phyloP scores from a whole-genome alignment of 2,113 vertebrate species.

The Forbesichthys papilliferus region DNA sequence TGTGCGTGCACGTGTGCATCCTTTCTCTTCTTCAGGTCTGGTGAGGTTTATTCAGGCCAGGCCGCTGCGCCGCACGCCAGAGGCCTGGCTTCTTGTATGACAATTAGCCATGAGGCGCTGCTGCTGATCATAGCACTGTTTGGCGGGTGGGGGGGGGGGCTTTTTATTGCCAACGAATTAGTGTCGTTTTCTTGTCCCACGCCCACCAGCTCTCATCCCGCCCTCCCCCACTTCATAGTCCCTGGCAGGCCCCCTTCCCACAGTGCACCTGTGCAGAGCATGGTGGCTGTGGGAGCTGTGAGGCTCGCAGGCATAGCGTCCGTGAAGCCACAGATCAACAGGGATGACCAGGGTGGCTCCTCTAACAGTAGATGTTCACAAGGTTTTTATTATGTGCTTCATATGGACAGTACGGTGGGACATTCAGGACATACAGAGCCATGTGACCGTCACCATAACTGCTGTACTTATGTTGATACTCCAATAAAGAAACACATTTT shows the following conservation, averaged over 20 bases:
- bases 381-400: too few species aligned
- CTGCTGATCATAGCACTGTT: constrained; percentile 37
- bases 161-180: constrained; percentile 65
- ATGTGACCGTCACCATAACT: too few species aligned
- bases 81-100: constrained; percentile 37
- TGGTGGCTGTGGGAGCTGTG: neutral
- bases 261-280: constrained; percentile 49
- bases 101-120: constrained; percentile 48
- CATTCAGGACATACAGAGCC: too few species aligned
- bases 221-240: constrained; percentile 36
- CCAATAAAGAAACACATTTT: too few species aligned
- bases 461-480: too few species aligned
- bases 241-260: constrained; percentile 42
- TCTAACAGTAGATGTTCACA: too few species aligned
- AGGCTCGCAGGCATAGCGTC: constrained; percentile 11
- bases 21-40: too few species aligned
- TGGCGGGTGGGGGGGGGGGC: neutral
- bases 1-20: too few species aligned
- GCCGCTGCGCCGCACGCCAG: constrained; percentile 21
- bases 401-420: too few species aligned
- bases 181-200: constrained; percentile 58
- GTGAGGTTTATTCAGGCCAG: constrained; percentile 41
- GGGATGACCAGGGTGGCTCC: too few species aligned
- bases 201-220: constrained; percentile 32
- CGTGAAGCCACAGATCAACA: neutral